phyloP scores from a whole-genome alignment of 2,797 vertebrate genomes.

The Xerus rutilus region DNA sequence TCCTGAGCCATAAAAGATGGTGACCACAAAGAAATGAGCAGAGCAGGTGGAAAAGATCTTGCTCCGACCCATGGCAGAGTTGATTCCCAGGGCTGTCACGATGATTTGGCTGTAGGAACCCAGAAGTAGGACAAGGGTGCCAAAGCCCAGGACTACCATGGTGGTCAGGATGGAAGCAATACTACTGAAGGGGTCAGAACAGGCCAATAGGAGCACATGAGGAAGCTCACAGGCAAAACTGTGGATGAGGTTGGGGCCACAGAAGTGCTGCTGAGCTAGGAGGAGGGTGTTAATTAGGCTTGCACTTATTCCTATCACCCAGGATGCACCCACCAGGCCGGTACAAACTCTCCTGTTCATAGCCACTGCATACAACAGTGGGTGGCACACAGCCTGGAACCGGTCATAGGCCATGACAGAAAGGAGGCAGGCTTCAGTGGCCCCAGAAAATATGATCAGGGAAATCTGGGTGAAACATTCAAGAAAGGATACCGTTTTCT shows the following conservation, averaged over 20 bases:
- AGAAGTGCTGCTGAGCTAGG: constrained; percentile 68
- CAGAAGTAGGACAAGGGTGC: constrained; percentile 27
- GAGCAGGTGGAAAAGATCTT: constrained; percentile 75
- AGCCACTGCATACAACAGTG: constrained; percentile 16
- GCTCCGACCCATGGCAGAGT: neutral
- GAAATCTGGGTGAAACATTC: constrained; percentile 63
- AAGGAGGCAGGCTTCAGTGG: constrained; percentile 71
- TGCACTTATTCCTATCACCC: constrained; percentile 14
- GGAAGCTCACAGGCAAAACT: constrained; percentile 73
- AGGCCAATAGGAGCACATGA: constrained; percentile 59
- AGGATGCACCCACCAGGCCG: constrained; percentile 37
- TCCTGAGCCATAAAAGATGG: constrained; percentile 63
- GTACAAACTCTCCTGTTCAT: constrained; percentile 62
- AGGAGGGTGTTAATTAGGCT: constrained; percentile 51
- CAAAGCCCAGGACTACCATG: neutral
- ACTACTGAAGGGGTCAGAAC: constrained; percentile 37
- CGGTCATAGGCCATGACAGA: constrained; percentile 77
- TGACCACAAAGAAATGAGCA: constrained; percentile 65
- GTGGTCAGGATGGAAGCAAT: constrained; percentile 19
- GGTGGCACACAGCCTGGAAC: constrained; percentile 74
- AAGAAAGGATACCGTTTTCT: constrained; percentile 63
- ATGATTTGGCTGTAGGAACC: constrained; percentile 70
- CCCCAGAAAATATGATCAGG: constrained; percentile 67
- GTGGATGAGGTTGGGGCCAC: constrained; percentile 44
- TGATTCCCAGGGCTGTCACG: constrained; percentile 48